Percentiles rank a stretch among this genome's conserved stretches.
Conservation (phyloP, 92 coral and sea anemone species). For the Diadumene lineata region DNA sequence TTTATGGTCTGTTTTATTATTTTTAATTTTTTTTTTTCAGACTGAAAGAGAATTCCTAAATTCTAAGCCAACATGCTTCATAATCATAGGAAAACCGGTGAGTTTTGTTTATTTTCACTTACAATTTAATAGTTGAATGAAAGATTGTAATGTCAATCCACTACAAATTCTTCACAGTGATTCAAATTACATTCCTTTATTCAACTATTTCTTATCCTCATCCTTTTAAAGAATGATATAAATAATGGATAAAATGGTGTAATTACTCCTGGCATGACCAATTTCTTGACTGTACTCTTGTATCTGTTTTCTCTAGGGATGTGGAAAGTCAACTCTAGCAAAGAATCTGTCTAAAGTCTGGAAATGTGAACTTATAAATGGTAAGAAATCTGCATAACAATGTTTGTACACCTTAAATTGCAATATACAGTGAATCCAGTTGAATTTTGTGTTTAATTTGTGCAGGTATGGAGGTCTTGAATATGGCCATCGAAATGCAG, state of each 20-base stretch:
- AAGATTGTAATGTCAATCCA: not conserved
- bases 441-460: not conserved
- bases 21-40: constrained; percentile 31
- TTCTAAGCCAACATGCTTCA: constrained; percentile 92
- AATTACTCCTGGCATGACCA: no score
- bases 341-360: constrained; percentile 83
- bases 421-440: not conserved
- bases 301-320: constrained; percentile 53
- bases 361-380: constrained; percentile 95
- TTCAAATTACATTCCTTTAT: no score
- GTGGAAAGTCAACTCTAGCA: constrained; percentile 89
- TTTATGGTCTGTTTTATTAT: not conserved
- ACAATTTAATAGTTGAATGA: no score
- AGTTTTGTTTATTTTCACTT: no score
- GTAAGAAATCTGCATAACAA: constrained; percentile 42
- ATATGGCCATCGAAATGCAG: constrained; percentile 90
- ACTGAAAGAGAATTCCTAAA: constrained; percentile 80
- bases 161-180: no score
- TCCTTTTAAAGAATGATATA: no score
- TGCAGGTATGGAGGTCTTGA: constrained; percentile 79
- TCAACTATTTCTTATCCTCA: no score
- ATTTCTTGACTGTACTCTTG: not conserved
- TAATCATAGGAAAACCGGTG: constrained; percentile 93
- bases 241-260: no score
- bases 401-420: not conserved